Base-by-base conservation (phyloP, 2,888 invertebrate genomes). In the Lagria hirta region DNA sequence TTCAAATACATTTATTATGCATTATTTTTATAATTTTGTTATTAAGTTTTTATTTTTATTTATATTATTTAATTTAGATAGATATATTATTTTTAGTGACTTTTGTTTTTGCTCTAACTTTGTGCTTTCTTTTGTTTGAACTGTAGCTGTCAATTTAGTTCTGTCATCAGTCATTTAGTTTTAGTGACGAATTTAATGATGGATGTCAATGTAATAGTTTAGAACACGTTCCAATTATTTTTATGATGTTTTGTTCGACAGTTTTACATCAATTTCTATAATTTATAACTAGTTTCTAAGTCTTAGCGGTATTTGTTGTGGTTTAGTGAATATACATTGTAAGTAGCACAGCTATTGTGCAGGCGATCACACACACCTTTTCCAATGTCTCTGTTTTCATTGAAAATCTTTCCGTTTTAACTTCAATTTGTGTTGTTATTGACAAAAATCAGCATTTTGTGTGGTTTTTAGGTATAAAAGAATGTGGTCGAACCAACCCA, bases 81-180 rank as follows among this genome's bases (percentile, higher is more conserved):
- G n/a, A n/a, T n/a, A n/a, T n/a, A n/a, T n/a, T n/a, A n/a, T n/a
- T n/a, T n/a, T n/a, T n/a, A n/a, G n/a, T n/a, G n/a, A n/a, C n/a
- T n/a, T n/a, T n/a, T n/a, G n/a, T n/a, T n/a, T n/a, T n/a, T n/a
- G n/a, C n/a, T n/a, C n/a, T n/a, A n/a, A n/a, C n/a, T n/a, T n/a
- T n/a, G n/a, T n/a, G n/a, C n/a, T n/a, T n/a, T n/a, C n/a, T n/a
- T n/a, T n/a, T n/a, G n/a, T n/a, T n/a, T n/a, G n/a, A n/a, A n/a
- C n/a, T n/a, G n/a, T n/a, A n/a, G n/a, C n/a, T n/a, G n/a, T n/a
- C n/a, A n/a, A n/a, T n/a, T n/a, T n/a, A n/a, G n/a, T n/a, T n/a
- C n/a, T n/a, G n/a, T n/a, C n/a, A n/a, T 52, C 54, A 54, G 56
- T 54, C 57, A 57, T 57, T 49, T 57, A 54, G 54, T 50, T n/a